Conservation (phyloP, 2,797 vertebrate species). For the Oryzias dopingdopingensis region DNA sequence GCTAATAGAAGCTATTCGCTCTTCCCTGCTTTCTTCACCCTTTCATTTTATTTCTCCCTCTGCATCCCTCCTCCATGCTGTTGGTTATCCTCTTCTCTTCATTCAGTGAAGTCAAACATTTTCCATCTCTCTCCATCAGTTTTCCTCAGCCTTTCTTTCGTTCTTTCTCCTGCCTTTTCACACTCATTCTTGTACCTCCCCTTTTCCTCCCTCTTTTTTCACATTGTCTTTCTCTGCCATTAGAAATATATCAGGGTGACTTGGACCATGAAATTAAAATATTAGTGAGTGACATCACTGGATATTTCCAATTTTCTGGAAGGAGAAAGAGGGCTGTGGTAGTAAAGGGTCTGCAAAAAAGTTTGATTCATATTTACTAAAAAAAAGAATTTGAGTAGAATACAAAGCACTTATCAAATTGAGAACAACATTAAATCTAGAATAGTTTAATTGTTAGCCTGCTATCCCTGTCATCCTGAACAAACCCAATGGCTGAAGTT, state of each 20-base stretch:
- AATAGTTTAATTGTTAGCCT: no score
- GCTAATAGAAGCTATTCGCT: constrained; percentile 59
- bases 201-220: constrained; percentile 4
- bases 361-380: constrained; percentile 32
- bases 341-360: constrained; percentile 45
- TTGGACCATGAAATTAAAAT: constrained; percentile 84
- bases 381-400: constrained; percentile 8
- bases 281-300: constrained; percentile 76
- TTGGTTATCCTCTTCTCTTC: constrained; percentile 12
- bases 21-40: constrained; percentile 20
- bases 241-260: constrained; percentile 75
- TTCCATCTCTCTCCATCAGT: constrained; percentile 20
- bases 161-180: background rate
- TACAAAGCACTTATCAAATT: no score
- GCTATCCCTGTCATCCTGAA: no score
- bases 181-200: constrained; percentile 9
- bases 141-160: constrained; percentile 7
- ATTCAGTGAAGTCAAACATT: constrained; percentile 20
- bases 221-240: constrained; percentile 43
- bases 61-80: constrained; percentile 3
- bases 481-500: no score
- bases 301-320: constrained; percentile 71
- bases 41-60: constrained; percentile 6
- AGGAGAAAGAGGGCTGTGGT: constrained; percentile 30
- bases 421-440: no score